Evolutionary conservation across 2,888 invertebrate species (phyloP), one percentile per base, ranked within the genome.

Genomic region (Eristalis intricaria): DNA sequence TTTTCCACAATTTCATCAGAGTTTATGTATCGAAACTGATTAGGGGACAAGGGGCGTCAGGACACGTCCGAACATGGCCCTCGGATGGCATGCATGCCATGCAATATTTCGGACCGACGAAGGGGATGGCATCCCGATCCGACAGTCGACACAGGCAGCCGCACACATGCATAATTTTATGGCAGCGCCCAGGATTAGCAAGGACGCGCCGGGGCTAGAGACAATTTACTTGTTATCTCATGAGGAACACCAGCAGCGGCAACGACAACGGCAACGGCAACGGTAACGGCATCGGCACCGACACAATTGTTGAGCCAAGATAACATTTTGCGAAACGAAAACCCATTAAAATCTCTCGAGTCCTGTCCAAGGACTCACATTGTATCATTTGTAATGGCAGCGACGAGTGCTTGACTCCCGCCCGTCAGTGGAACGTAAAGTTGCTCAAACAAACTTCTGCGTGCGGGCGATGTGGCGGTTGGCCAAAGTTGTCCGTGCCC

Each of bases 11-110:
- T 87, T 87, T 87, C 87, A 87, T 87, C 87, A 87, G 83, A 87
- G 76, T 87, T 87, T 87, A 87, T 87, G 87, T 80, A 87, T 87
- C 83, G 87, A 87, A 87, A 87, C 87, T 87, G 87, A 87, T 83
- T 87, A 79, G 79, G 83, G 71, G 64, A 68, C 71, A 64, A 50
- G 69, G 69, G 23, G 63, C 63, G 71, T 40, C 70, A 66, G 82
- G 82, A 78, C 86, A 83, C 75, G 79, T 86, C 70, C 75, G 65
- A 65, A 50, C 35, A 77, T 29, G n/a, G 63, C 63, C 58, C 23
- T 61, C 32, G 32, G 38, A 19, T 63, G 13, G 13, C 86, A 83
- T 82, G 83, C 83, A 83, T 73, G 77, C 38, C 50, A 7, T 80
- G 71, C 66, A 83, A 83, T 80, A 87, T 87, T 83, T 87, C 75